Conservation (phyloP, 2,888 invertebrate genomes). For the Hofmannophila pseudospretella region DNA sequence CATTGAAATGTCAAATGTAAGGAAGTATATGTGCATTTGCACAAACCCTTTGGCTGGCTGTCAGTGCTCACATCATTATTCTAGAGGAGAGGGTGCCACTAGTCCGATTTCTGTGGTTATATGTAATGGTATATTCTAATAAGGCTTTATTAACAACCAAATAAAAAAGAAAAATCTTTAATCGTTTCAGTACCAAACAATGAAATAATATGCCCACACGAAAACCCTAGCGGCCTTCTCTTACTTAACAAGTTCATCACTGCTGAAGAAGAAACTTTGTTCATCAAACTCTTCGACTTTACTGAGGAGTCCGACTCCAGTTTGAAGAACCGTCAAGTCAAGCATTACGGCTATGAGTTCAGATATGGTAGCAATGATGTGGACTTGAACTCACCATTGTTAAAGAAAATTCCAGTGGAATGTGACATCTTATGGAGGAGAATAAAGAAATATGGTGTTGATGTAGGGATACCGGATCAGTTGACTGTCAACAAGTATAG, state of each 20-base stretch:
- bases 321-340: conserved; percentile 90
- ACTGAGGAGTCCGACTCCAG: conserved; percentile 38
- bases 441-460: conserved; percentile 55
- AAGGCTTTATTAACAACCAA: no score
- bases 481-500: conserved; percentile 90
- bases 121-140: no score
- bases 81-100: no score
- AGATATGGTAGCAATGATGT: conserved; percentile 92
- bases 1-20: no score
- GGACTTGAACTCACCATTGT: conserved; percentile 82
- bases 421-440: conserved; percentile 82
- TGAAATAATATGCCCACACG: conserved; percentile 44
- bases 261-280: conserved; percentile 79
- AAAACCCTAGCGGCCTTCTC: conserved; percentile 82
- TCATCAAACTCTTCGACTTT: conserved; percentile 80
- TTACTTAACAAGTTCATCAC: conserved; percentile 85
- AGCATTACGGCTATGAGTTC: conserved; percentile 96
- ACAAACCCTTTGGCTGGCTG: no score
- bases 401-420: conserved; percentile 82
- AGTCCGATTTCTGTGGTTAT: no score
- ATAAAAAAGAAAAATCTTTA: no score
- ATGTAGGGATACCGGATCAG: conserved; percentile 83
- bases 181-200: conserved; percentile 61
- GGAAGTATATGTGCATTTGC: no score
- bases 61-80: no score